Percentiles rank a stretch among this genome's conserved stretches.
Evolutionary conservation across 2,113 vertebrate species (phyloP).

Genomic region (Vicugna pacos): DNA sequence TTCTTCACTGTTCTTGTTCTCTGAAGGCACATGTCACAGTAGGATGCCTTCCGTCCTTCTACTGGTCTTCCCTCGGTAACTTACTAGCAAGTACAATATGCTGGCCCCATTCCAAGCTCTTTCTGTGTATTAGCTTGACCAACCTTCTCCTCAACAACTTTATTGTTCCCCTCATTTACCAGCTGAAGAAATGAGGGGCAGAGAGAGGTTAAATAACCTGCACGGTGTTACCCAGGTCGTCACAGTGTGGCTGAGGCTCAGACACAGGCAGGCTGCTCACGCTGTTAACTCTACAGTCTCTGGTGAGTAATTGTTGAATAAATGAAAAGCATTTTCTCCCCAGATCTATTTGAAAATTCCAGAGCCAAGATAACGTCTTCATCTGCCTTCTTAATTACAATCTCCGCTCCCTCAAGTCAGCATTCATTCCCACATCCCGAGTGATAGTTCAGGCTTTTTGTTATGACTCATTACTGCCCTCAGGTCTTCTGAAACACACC

Average conservation of each 20-base stretch:
- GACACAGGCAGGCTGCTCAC: too few species aligned
- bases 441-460: constrained; percentile 33
- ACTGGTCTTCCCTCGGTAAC: neutral
- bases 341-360: constrained; percentile 33
- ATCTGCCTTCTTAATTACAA: constrained; percentile 45
- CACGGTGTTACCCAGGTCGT: neutral
- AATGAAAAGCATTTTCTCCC: constrained; percentile 58
- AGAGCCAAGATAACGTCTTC: neutral
- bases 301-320: neutral
- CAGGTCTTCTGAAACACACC: constrained; percentile 26
- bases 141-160: constrained; percentile 11
- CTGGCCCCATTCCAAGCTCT: neutral
- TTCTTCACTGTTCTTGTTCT: neutral
- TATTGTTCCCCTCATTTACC: neutral
- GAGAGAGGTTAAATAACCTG: neutral
- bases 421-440: constrained; percentile 49
- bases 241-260: neutral
- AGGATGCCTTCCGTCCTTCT: neutral
- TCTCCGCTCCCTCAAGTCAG: constrained; percentile 9
- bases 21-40: neutral
- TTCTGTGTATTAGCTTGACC: constrained; percentile 35
- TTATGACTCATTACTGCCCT: neutral
- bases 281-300: neutral
- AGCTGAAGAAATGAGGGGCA: neutral
- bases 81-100: neutral